phyloP scores from a whole-genome alignment of 2,113 vertebrate species.

The Melanocharis versteri region DNA sequence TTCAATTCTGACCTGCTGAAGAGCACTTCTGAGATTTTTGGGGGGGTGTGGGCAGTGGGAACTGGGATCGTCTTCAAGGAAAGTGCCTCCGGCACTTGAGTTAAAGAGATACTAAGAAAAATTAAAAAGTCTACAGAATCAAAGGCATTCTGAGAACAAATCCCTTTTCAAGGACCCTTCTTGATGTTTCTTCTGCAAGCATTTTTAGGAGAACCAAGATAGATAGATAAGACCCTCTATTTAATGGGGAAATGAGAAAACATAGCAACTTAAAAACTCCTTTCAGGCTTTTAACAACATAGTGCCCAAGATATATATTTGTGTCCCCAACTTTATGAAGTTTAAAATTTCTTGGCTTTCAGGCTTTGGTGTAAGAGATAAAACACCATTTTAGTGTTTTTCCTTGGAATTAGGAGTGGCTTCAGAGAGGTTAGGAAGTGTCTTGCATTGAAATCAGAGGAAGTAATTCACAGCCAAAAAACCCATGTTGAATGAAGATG shows the following conservation, averaged over 20 bases:
- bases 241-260: not conserved
- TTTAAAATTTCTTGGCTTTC: not conserved
- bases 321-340: not conserved
- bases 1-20: not conserved
- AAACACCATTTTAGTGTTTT: not conserved
- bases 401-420: not conserved
- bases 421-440: not conserved
- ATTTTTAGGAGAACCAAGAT: not conserved
- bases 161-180: not conserved
- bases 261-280: not conserved
- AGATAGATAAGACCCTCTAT: not conserved
- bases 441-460: not conserved
- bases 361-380: not conserved
- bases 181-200: not conserved
- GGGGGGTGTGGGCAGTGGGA: not conserved
- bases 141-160: not conserved
- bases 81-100: not conserved
- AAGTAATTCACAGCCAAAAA: not conserved
- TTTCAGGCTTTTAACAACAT: not conserved
- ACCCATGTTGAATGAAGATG: not conserved
- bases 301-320: not conserved
- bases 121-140: not conserved
- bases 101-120: not conserved
- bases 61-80: not conserved
- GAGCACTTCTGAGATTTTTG: not conserved